Evolutionary conservation across 2,113 vertebrate species (phyloP), one percentile per base, ranked within the genome.

Genomic region (Sphaerodactylus townsendi): DNA sequence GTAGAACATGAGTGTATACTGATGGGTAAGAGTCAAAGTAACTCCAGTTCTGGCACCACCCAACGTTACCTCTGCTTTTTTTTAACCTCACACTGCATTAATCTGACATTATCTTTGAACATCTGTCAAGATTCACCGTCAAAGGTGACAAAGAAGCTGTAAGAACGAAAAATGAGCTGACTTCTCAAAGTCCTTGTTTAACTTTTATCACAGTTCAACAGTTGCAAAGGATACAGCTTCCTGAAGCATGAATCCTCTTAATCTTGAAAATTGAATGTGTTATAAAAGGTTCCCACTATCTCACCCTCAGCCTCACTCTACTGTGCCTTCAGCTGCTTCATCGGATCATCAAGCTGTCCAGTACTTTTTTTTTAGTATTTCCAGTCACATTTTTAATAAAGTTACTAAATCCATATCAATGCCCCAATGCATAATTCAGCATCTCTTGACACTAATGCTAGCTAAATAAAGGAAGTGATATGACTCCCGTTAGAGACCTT

Each of bases 401-500:
- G 75, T 84, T 66, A 84, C 83, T 84, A 84, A 84, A 78, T 71
- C 83, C 39, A 10, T 78, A 84, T 84, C 83, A 84, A n/a, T 78
- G 66, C 74, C 66, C 50, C 70, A 78, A 84, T 84, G 75, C 75
- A 84, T 84, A 78, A 84, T 84, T 84, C 83, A 84, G 75, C 53
- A 78, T 35, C 83, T 84, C 83, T 71, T 78, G 75, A 84, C 75
- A 77, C 83, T 68, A 84, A 71, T 62, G 75, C 75, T 53, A 84
- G 75, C 75, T 84, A 84, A 84, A 78, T 77, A 84, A 84, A 78
- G 83, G 75, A 84, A 84, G 83, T 19, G 75, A 84, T 78, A 78
- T 72, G 50, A 71, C 83, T 84, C 75, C 53, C 66, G 62, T 84
- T 78, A 78, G 50, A 78, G 37, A 71, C 62, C 75, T 64, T 78